Conservation (phyloP, 1,140 invertebrate species). For the Drosophila lini region DNA sequence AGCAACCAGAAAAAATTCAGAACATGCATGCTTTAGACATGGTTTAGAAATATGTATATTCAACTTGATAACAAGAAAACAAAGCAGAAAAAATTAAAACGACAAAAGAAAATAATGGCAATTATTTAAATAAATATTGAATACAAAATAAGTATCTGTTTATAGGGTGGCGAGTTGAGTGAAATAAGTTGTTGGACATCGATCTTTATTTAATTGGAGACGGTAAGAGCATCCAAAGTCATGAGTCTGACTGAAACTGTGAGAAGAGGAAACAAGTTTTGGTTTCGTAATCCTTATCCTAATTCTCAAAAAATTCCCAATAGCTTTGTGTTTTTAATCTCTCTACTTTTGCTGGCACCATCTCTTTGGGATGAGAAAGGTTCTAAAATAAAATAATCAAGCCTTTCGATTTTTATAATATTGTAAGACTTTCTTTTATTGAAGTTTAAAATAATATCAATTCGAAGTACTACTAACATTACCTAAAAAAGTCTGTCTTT, state of each 20-base stretch:
- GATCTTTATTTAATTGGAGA: background rate
- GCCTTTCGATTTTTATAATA: background rate
- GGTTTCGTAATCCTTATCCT: too few relatives aligned
- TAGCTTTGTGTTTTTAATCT: too few relatives aligned
- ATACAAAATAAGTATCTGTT: conserved; percentile 53
- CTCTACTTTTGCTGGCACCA: too few relatives aligned
- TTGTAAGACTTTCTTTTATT: background rate
- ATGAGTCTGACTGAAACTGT: background rate
- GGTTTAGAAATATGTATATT: conserved; percentile 45
- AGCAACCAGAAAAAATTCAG: conserved; percentile 34
- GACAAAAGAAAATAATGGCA: conserved; percentile 62
- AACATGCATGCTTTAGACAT: conserved; percentile 38
- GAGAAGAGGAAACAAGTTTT: too few relatives aligned
- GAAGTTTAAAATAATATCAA: background rate
- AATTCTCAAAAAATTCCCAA: too few relatives aligned
- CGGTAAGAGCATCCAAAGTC: background rate
- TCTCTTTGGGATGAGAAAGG: too few relatives aligned
- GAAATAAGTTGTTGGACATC: background rate
- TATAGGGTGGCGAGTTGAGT: background rate
- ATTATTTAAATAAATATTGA: conserved; percentile 82
- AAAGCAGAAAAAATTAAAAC: conserved; percentile 37
- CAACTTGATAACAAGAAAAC: conserved; percentile 30
- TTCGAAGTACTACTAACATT: background rate
- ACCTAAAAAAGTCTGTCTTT: background rate
- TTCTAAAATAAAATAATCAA: background rate